Conservation (phyloP, 2,113 vertebrate genomes). For the Apodemus speciosus region DNA sequence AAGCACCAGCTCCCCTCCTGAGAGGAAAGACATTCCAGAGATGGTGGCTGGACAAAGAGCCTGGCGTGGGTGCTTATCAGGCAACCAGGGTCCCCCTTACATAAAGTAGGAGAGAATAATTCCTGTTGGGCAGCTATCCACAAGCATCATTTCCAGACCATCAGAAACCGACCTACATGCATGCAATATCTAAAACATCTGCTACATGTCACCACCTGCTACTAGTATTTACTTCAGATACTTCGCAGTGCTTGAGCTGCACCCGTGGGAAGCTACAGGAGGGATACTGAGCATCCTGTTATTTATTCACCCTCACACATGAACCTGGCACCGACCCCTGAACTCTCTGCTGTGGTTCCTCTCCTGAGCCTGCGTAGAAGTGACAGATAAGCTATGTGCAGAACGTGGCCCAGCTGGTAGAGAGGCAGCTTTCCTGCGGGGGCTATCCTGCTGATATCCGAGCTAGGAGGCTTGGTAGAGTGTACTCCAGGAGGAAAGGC, state of each 20-base stretch:
- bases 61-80: neutral
- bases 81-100: neutral
- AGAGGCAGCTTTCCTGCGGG: neutral
- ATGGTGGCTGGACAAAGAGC: neutral
- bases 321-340: neutral
- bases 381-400: constrained; percentile 74
- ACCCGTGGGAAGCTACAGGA: neutral
- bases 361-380: neutral
- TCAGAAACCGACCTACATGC: constrained; percentile 19
- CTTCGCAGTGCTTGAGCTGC: neutral
- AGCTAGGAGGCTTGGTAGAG: neutral
- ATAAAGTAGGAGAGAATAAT: neutral
- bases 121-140: neutral
- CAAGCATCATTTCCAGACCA: constrained; percentile 30
- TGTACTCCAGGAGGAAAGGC: neutral
- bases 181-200: neutral
- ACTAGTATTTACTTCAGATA: neutral
- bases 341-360: neutral
- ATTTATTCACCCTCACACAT: neutral
- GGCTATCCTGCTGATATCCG: neutral
- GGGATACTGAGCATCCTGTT: neutral
- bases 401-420: constrained; percentile 47
- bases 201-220: neutral
- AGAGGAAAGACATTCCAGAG: neutral
- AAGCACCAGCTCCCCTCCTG: constrained; percentile 7